These are phyloP conservation scores for Actinia equina DNA, from an alignment of 64 coral and sea anemone species.

Conservation along the genomic window DNA sequence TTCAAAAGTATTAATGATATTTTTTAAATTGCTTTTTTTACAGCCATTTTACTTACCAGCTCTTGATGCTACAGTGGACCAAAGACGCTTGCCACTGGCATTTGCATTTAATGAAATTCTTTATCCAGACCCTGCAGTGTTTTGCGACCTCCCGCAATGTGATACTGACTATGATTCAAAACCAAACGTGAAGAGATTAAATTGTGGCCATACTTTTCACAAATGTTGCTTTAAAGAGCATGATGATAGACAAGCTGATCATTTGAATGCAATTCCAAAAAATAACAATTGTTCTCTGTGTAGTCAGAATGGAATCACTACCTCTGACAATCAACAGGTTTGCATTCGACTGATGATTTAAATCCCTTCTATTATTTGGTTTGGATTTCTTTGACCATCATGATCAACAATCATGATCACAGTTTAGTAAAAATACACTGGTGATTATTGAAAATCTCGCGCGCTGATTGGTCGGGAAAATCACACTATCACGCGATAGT, in stretches of 20 bases:
- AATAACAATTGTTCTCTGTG: neutral
- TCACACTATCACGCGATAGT: no score
- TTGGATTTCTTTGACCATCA: no score
- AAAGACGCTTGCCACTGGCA: neutral
- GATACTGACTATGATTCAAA: neutral
- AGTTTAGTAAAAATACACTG: no score
- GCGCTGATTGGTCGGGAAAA: no score
- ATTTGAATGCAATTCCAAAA: neutral
- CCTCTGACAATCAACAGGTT: no score
- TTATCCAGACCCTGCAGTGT: neutral
- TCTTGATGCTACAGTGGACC: conserved; percentile 3
- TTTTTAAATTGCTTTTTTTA: neutral
- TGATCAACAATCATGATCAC: no score
- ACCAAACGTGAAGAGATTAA: conserved; percentile 6
- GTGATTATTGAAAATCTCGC: no score
- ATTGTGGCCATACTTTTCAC: conserved; percentile 1
- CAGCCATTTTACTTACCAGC: conserved; percentile 16
- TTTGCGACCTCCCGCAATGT: neutral
- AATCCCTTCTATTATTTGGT: no score
- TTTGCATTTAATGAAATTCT: neutral
- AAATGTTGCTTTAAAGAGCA: neutral
- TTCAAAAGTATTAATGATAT: neutral
- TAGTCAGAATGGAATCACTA: no score
- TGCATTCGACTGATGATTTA: no score
- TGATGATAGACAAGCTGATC: conserved; percentile 1